Conservation (phyloP, 2,797 vertebrate genomes). For the Catamblyrhynchus diadema region DNA sequence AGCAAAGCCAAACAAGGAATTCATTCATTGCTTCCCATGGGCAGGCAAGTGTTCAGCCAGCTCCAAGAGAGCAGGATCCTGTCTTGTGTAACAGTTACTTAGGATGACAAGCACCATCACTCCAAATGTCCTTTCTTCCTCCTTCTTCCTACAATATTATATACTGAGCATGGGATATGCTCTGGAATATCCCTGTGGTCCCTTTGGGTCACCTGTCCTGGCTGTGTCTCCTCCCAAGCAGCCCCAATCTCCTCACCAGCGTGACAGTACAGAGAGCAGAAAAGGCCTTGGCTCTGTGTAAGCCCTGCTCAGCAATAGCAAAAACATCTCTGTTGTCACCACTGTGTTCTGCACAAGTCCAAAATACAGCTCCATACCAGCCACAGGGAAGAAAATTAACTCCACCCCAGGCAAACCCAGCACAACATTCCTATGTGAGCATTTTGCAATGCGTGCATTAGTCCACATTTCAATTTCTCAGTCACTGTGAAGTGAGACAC, state of each 20-base stretch:
- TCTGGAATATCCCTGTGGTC: neutral
- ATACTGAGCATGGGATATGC: neutral
- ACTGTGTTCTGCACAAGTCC: neutral
- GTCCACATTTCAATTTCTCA: neutral
- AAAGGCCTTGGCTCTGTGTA: neutral
- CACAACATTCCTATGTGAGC: neutral
- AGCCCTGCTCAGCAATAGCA: neutral
- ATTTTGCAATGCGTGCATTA: neutral
- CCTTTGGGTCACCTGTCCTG: neutral
- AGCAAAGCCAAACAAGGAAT: neutral
- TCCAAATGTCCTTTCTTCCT: neutral
- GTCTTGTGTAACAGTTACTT: too few species aligned
- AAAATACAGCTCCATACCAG: neutral
- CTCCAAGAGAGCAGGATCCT: neutral
- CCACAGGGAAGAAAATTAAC: neutral
- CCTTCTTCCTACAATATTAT: accelerated
- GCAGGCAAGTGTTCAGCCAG: neutral
- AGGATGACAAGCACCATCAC: neutral
- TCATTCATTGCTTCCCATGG: neutral
- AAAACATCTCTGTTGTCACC: neutral
- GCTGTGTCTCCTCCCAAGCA: neutral
- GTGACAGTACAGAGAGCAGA: neutral
- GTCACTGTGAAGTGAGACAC: neutral
- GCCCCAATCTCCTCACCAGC: accelerated
- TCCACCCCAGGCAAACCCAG: neutral